Evolutionary conservation across 2,888 invertebrate genomes (phyloP), one percentile per base, ranked within the genome.

Genomic region (Drosophila robusta): DNA sequence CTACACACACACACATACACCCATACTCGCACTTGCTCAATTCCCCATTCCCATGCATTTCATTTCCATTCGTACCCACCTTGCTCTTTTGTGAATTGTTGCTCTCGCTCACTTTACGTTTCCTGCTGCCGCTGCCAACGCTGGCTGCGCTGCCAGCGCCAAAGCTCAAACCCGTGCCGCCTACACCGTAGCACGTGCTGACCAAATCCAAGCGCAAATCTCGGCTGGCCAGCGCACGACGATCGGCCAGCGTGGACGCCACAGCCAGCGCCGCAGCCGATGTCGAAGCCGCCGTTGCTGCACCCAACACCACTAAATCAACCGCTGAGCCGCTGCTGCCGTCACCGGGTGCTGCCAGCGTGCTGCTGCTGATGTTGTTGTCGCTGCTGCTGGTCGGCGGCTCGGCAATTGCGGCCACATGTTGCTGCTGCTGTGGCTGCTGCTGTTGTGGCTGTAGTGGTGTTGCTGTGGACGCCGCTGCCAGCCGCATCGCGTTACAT

Each of bases 91-190:
- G 90, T 41, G 91, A 91, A 76, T 90, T 91, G 64, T 88, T 90
- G 78, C 91, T 92, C 88, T 92, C 92, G 75, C 92, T 92, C 63
- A 90, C 87, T 86, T 91, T 91, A 45, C 92, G 89, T 70, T 92
- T 92, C 65, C 92, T 85, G 50, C 90, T 82, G 38, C 84, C 83
- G 51, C 81, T 85, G 58, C 73, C 70, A 11, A 69, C 41, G 55
- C 77, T 76, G n/a, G 50, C 64, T 9, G 70, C 65, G 60, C 77
- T 78, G 75, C 77, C 74, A 5, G 79, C 54, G n/a, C 61, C 73
- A 49, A 84, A 80, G 68, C 81, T 81, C 47, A 89, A 54, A 16
- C 90, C 90, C 62, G 83, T 86, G 54, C 85, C 88, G 22, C 86
- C 88, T 26, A 89, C 74, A 41, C 87, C 89, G 32, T 89, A 88